Base-by-base conservation (phyloP, 2,113 vertebrate species). In the Poeciliopsis turrubarensis region DNA sequence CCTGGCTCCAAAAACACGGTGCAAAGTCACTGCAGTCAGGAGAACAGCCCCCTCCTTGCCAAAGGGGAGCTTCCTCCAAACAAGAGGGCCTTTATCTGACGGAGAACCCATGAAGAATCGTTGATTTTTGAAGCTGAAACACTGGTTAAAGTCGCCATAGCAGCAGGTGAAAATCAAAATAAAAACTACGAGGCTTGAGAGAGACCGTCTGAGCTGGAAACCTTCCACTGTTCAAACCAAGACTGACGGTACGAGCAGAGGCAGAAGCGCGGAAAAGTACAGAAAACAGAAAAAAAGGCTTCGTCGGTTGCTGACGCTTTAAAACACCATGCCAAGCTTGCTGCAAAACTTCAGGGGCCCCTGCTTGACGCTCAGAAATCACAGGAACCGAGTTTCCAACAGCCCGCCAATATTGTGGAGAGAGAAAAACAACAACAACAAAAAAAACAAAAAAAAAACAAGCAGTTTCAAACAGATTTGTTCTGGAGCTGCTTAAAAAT, bases 51-150 rank as follows among this genome's bases (percentile, higher is more conserved):
- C 65, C 30, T 31, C 67, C 62, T 14, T 44, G 86, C 87, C 83
- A 87, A 69, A 84, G 73, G 78, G 85, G 83, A 83, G 85, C 86
- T 87, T 86, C 75, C 68, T 12, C 0, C 39, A 19, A 87, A 92
- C 91, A 92, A 92, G 86, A 89, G 81, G 70, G 78, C 79, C 87
- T 92, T 89, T 91, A 88, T 93, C 87, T 64, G 10, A 73, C 0
- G 30, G 74, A 25, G 31, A 31, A 70, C 76, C 44, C 72, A 86
- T 70, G 89, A 91, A 87, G 79, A 80, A 65, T 47, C 66, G 29
- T 70, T 90, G 71, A 39, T 77, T 83, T 70, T 70, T 65, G 84
- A 30, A 72, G 71, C 80, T 90, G 83, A 84, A 89, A 79, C 78
- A 79, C 67, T 67, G 64, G 72, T 77, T 87, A 84, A 70, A 77